Conservation (phyloP, 2,797 vertebrate genomes). For the Sandelia bainsii region DNA sequence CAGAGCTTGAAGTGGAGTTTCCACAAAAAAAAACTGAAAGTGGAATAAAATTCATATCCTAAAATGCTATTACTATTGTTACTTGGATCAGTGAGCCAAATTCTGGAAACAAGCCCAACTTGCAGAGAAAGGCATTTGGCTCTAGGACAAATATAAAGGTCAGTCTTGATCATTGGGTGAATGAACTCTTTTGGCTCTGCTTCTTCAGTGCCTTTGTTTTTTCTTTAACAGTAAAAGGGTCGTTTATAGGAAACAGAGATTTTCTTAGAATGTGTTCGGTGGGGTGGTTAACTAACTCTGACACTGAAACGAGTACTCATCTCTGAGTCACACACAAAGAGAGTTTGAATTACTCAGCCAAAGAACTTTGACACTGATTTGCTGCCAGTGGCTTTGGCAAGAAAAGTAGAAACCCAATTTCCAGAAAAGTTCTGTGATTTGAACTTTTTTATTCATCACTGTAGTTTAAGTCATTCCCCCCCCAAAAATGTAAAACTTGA, state of each 20-base stretch:
- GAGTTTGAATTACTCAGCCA: not conserved
- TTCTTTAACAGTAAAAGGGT: constrained; percentile 30
- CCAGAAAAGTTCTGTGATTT: no score
- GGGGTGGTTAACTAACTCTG: not conserved
- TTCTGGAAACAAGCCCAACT: constrained; percentile 24
- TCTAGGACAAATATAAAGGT: constrained; percentile 7
- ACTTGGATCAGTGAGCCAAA: constrained; percentile 2
- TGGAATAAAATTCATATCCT: not conserved
- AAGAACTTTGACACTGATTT: not conserved
- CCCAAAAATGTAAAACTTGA: no score
- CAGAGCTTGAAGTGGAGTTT: not conserved
- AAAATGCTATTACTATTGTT: not conserved
- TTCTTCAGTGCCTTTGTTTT: constrained; percentile 10
- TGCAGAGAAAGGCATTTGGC: constrained; percentile 6
- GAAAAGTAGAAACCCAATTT: no score
- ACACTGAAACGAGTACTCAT: not conserved
- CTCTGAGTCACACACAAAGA: not conserved
- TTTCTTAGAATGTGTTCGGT: not conserved
- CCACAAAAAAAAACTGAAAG: constrained; percentile 5
- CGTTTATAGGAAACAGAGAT: constrained; percentile 8
- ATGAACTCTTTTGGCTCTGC: not conserved
- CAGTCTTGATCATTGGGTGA: not conserved
- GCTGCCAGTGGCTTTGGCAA: no score
- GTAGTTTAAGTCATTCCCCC: no score
- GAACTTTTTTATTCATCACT: no score